phyloP scores from a whole-genome alignment of 2,797 vertebrate species.

The Masticophis lateralis region DNA sequence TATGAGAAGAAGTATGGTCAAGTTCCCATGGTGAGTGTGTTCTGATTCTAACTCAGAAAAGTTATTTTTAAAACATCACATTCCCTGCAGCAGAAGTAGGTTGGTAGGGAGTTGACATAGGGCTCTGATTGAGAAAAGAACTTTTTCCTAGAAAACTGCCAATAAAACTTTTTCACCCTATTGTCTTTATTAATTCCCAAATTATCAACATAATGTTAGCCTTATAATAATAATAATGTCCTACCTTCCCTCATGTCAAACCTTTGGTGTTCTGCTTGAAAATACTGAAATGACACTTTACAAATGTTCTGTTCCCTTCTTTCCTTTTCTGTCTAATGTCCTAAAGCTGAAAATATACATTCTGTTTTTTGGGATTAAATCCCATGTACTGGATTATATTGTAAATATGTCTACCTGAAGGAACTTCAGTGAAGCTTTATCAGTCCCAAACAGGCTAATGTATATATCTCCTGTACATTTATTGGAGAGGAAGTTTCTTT shows the following conservation, averaged over 20 bases:
- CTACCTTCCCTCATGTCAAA: neutral
- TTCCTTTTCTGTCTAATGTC: neutral
- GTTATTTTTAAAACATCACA: neutral
- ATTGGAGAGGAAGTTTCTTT: neutral
- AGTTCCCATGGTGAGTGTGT: conserved; percentile 75
- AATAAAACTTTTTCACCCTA: neutral
- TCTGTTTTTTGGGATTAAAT: neutral
- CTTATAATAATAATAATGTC: neutral
- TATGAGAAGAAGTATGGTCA: conserved; percentile 81
- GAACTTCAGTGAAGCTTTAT: neutral
- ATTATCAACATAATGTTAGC: no score
- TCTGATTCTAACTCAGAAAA: neutral
- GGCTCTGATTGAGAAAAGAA: neutral
- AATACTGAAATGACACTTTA: neutral
- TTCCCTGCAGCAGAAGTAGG: neutral
- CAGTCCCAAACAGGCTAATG: neutral
- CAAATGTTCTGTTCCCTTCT: neutral
- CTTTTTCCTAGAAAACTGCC: neutral
- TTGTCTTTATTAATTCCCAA: neutral
- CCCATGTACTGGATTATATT: neutral
- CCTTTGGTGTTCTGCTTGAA: neutral
- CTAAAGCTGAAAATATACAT: neutral
- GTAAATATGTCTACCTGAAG: neutral
- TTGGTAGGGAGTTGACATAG: neutral
- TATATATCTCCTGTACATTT: neutral